A percentile compares a stretch with the other conserved stretches of the same genome.
Conservation (phyloP, 2,797 vertebrate species). For the Rhynchonycteris naso region DNA sequence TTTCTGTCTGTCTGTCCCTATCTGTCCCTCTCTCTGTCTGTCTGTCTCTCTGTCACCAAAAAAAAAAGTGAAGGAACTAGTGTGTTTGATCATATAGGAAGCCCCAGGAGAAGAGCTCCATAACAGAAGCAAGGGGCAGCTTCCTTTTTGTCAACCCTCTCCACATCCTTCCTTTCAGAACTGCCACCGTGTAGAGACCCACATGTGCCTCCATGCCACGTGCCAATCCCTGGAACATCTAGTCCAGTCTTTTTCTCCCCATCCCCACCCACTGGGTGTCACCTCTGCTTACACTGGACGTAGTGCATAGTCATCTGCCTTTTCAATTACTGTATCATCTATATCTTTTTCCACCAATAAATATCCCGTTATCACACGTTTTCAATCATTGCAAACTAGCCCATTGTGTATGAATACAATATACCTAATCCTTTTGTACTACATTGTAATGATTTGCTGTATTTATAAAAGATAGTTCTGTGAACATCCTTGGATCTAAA, state of each 20-base stretch:
- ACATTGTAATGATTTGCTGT: constrained; percentile 41
- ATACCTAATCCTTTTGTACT: background rate
- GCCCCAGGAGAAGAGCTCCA: background rate
- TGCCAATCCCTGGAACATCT: background rate
- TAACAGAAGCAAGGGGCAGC: background rate
- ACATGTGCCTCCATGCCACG: background rate
- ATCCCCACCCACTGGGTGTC: background rate
- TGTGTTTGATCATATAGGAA: background rate
- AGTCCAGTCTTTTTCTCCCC: background rate
- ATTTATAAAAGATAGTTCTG: constrained; percentile 45
- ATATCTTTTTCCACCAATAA: constrained; percentile 7
- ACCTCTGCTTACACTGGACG: background rate
- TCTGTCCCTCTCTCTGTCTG: too few relatives aligned
- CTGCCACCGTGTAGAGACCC: background rate
- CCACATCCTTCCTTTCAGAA: background rate
- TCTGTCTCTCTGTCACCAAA: too few relatives aligned
- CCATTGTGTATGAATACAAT: background rate
- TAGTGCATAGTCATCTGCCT: background rate
- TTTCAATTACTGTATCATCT: background rate
- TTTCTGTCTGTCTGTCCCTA: too few relatives aligned
- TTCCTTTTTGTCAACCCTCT: background rate
- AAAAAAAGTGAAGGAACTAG: background rate
- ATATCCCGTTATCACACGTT: background rate
- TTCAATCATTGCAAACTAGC: constrained; percentile 6
- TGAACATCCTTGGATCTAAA: constrained; percentile 45